Evolutionary conservation across 1,140 invertebrate species (phyloP).

Genomic region (Nixonia krombeini): DNA sequence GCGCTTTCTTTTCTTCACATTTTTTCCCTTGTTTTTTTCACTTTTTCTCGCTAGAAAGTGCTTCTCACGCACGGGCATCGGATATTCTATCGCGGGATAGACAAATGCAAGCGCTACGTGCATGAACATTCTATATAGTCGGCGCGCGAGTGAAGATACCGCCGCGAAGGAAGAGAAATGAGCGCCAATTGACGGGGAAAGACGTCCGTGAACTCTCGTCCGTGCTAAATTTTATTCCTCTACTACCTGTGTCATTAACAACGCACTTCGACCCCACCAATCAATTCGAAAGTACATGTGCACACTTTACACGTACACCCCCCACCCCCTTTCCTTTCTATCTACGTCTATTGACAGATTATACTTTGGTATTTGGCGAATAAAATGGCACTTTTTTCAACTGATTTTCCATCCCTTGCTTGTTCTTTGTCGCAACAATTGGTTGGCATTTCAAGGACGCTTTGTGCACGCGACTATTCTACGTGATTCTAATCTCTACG

Average conservation of each 20-base stretch:
- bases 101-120: too few species aligned
- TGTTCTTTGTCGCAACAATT: too few species aligned
- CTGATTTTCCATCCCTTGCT: too few species aligned
- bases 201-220: conserved; percentile 42
- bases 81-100: conserved; percentile 1
- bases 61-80: neutral
- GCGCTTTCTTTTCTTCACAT: too few species aligned
- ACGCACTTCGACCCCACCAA: too few species aligned
- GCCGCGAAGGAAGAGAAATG: conserved; percentile 28
- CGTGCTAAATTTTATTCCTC: conserved; percentile 31
- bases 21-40: too few species aligned
- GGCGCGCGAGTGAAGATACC: conserved; percentile 26
- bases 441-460: too few species aligned
- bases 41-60: neutral
- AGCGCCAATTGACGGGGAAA: conserved; percentile 30
- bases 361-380: too few species aligned
- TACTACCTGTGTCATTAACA: too few species aligned
- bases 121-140: conserved; percentile 13
- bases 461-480: too few species aligned
- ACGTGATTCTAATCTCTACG: neutral
- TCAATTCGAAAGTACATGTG: too few species aligned
- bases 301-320: too few species aligned
- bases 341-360: conserved; percentile 12
- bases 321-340: conserved; percentile 27
- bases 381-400: conserved; percentile 1